Base-by-base conservation (phyloP, 2,113 vertebrate genomes). In the Epinephelus moara region DNA sequence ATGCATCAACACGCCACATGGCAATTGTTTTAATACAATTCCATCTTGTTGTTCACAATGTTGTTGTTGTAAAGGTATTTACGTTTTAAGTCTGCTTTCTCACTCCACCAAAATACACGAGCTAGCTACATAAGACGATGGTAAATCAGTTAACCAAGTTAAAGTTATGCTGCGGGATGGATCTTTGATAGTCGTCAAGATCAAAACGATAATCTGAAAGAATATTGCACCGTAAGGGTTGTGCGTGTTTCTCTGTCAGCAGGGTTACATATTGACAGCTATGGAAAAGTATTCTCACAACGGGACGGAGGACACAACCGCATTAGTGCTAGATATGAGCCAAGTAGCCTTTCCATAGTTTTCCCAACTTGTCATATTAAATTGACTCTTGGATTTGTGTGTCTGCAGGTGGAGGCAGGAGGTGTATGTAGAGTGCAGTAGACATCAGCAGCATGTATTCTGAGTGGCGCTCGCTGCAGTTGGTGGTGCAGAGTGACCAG, bases 401-500 rank as follows among this genome's bases (percentile, higher is more conserved):
- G 71, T 85, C 1, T 81, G 75, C 89, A 94, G 93, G 93, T 91
- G 92, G 93, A 88, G 91, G 92, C 85, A 91, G 90, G 90, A 70
- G 88, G 86, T 86, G 92, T 88, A 80, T 90, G 89, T 92, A 91
- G 87, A 90, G 86, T 72, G 63, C 81, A 83, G 59, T 57, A 96
- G 89, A 91, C 82, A 53, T 45, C 82, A 85, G 90, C 96, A 97
- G 93, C 87, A 99, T 99, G 98, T 99, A 99, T 96, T 98, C 97
- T 9, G 98, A 99, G 95, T 99, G 98, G 98, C 96, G 98, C 93
- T 99, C 98, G 47, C 95, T 99, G 93, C 98, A 99, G 92, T 93
- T 98, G 93, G 96, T 98, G 87, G 96, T 98, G 93, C 97, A 98
- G 80, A 98, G 98, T 94, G 98, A 99, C 95, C 97, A 97, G 91